Evolutionary conservation across 1,140 invertebrate genomes (phyloP).

Genomic region (Megathymus violae): DNA sequence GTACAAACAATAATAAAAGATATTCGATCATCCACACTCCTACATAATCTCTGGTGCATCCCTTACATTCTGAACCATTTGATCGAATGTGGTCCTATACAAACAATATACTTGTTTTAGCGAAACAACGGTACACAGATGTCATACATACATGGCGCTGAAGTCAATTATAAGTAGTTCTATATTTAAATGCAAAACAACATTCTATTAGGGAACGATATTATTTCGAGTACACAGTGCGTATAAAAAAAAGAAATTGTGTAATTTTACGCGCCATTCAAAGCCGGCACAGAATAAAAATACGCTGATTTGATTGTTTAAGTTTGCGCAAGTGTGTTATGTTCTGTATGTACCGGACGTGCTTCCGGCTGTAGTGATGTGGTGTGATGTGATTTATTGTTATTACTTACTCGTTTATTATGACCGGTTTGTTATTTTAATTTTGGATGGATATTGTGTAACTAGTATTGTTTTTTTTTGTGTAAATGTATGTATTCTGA

Average conservation of each 20-base stretch:
- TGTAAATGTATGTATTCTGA: no score
- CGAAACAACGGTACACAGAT: no score
- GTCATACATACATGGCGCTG: no score
- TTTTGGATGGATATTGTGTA: neutral
- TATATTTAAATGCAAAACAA: no score
- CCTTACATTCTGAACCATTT: no score
- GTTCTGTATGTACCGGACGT: slow-evolving; percentile 36
- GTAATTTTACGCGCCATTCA: slow-evolving; percentile 31
- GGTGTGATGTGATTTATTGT: slow-evolving; percentile 15
- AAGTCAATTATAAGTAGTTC: no score
- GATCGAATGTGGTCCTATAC: no score
- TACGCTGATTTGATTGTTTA: slow-evolving; percentile 19
- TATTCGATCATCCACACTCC: no score
- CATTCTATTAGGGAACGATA: no score
- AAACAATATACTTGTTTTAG: no score
- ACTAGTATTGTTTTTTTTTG: neutral
- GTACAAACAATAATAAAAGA: no score
- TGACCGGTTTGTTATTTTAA: slow-evolving; percentile 2
- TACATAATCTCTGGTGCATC: no score
- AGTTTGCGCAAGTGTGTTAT: slow-evolving; percentile 22
- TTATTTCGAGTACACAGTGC: neutral
- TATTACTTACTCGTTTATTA: slow-evolving; percentile 8
- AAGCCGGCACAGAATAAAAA: slow-evolving; percentile 32
- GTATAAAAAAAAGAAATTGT: slow-evolving; percentile 20
- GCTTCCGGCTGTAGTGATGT: slow-evolving; percentile 36